phyloP scores from a whole-genome alignment of 2,113 vertebrate species.

The Sceloporus undulatus region DNA sequence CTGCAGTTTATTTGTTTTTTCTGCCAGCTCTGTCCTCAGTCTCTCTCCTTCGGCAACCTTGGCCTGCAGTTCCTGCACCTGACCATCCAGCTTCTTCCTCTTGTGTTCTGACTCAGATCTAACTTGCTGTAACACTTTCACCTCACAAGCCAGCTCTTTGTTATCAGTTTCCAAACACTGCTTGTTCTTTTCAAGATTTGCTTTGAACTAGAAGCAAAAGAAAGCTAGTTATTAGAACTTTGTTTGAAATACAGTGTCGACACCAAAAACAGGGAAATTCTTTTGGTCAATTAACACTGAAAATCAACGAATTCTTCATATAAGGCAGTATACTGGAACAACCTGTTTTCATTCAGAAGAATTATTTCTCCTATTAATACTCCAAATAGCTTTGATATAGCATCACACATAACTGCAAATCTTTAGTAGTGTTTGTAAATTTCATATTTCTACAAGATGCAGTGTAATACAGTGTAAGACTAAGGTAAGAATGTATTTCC shows the following conservation, averaged over 20 bases:
- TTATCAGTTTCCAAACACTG: slow-evolving; percentile 94
- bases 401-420: background rate
- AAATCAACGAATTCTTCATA: background rate
- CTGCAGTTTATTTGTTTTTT: slow-evolving; percentile 92
- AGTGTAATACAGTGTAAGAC: too few relatives aligned
- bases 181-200: slow-evolving; percentile 96
- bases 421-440: too few relatives aligned
- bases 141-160: slow-evolving; percentile 91
- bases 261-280: background rate
- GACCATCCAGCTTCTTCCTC: slow-evolving; percentile 93
- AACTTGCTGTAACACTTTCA: slow-evolving; percentile 92
- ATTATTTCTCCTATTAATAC: background rate
- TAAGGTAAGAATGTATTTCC: background rate
- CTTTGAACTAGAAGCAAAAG: slow-evolving; percentile 84
- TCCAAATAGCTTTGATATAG: background rate
- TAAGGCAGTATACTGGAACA: background rate
- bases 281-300: background rate
- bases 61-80: slow-evolving; percentile 90
- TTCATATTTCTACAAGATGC: background rate
- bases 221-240: background rate
- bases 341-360: background rate
- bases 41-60: slow-evolving; percentile 89
- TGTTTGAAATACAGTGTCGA: background rate
- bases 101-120: slow-evolving; percentile 93
- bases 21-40: slow-evolving; percentile 85